Conservation (phyloP, 2,113 vertebrate genomes). For the Phyllostomus hastatus region DNA sequence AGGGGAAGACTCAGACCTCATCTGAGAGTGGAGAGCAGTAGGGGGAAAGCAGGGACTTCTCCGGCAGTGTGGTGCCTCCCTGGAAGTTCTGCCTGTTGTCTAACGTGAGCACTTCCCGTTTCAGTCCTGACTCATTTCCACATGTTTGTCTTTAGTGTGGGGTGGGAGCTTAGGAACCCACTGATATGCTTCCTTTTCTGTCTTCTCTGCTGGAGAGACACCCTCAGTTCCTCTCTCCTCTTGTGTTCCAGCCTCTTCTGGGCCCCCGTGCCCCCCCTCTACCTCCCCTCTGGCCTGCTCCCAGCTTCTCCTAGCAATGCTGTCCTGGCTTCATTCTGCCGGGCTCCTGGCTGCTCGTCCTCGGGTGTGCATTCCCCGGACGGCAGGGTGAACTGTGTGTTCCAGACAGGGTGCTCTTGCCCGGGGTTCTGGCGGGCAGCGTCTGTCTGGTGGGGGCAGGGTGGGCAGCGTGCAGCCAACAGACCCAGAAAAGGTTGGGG, state of each 20-base stretch:
- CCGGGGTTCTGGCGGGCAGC: not conserved
- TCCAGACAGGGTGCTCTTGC: constrained; percentile 46
- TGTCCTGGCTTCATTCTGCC: not conserved
- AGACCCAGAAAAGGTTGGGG: not conserved
- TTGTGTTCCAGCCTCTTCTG: not conserved
- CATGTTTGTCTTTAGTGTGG: not conserved
- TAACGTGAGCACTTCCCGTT: not conserved
- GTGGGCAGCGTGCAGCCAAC: not conserved
- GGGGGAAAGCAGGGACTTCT: not conserved
- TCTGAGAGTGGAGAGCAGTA: not conserved
- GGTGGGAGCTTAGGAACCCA: not conserved
- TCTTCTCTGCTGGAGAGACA: not conserved
- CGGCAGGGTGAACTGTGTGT: constrained; percentile 41
- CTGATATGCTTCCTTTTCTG: not conserved
- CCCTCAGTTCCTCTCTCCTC: not conserved
- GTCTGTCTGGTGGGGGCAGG: not conserved
- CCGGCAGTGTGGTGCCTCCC: not conserved
- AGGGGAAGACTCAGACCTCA: not conserved
- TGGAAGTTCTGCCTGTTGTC: not conserved
- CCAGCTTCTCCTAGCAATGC: not conserved
- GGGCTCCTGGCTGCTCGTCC: constrained; percentile 33
- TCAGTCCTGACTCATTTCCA: not conserved
- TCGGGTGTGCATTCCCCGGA: not conserved
- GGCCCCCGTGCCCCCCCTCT: not conserved
- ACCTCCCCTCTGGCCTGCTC: not conserved